Evolutionary conservation across 2,797 vertebrate genomes (phyloP).

Genomic region (Gorsachius magnificus): DNA sequence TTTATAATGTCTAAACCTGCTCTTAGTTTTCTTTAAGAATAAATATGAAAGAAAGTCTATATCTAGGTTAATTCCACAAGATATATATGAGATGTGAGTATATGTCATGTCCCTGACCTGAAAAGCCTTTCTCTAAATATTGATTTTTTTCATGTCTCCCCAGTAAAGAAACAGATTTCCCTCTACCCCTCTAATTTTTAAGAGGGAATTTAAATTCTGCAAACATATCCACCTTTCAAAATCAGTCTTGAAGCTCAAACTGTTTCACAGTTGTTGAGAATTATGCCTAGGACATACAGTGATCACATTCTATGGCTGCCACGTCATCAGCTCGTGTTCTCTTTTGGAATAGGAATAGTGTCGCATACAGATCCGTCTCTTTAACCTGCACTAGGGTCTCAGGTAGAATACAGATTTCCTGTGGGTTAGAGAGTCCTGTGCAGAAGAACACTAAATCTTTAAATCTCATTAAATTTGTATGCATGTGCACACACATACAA

Average conservation of each 20-base stretch:
- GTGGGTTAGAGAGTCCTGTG: neutral
- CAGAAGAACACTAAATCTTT: neutral
- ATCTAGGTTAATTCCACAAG: neutral
- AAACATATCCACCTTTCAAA: neutral
- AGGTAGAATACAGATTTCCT: neutral
- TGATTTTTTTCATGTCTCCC: accelerated
- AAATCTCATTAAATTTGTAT: neutral
- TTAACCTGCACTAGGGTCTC: neutral
- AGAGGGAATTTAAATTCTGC: neutral
- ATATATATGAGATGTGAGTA: accelerated
- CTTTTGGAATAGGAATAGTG: neutral
- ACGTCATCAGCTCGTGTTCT: neutral
- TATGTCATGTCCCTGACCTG: neutral
- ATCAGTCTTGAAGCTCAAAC: neutral
- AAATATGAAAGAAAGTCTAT: neutral
- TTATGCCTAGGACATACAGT: neutral
- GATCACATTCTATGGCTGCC: neutral
- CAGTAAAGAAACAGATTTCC: neutral
- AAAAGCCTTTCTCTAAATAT: neutral
- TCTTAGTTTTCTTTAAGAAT: neutral
- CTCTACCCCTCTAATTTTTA: neutral
- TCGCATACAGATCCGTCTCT: accelerated
- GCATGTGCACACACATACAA: neutral
- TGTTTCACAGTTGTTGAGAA: neutral
- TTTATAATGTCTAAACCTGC: neutral